A percentile compares a stretch with the other conserved stretches of the same genome.
Conservation (phyloP, 1,140 invertebrate genomes). For the Orchesella cincta region DNA sequence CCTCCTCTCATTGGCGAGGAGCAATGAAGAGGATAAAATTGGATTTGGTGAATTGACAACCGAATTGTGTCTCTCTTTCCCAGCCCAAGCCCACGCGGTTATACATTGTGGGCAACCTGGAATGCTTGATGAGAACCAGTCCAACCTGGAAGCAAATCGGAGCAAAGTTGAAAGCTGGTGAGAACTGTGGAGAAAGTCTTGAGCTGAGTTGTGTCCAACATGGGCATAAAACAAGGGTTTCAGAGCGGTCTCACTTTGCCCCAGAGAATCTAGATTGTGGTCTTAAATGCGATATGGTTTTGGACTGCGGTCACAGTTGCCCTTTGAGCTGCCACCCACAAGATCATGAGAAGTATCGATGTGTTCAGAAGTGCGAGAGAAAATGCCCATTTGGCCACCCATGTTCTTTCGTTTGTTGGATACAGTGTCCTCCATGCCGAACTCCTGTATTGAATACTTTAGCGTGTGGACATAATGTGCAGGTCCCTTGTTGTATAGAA, state of each 20-base stretch:
- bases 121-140: conserved; percentile 57
- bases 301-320: no score
- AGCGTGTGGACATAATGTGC: no score
- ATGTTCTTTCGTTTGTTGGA: no score
- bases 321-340: not conserved
- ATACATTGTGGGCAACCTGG: conserved; percentile 69
- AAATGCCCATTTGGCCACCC: not conserved
- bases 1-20: conserved; percentile 77
- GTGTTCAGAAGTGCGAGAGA: not conserved
- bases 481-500: no score
- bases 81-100: no score
- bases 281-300: not conserved
- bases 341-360: not conserved
- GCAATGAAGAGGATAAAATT: conserved; percentile 67
- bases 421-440: no score
- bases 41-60: conserved; percentile 77
- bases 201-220: not conserved
- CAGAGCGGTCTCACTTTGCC: not conserved
- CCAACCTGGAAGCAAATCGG: conserved; percentile 46
- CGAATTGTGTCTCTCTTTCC: conserved; percentile 77
- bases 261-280: not conserved
- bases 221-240: not conserved
- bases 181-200: not conserved
- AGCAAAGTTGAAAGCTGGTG: conserved; percentile 20
- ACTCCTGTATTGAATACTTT: no score